Base-by-base conservation (phyloP, 2,797 vertebrate species). In the Pagetopsis macropterus region DNA sequence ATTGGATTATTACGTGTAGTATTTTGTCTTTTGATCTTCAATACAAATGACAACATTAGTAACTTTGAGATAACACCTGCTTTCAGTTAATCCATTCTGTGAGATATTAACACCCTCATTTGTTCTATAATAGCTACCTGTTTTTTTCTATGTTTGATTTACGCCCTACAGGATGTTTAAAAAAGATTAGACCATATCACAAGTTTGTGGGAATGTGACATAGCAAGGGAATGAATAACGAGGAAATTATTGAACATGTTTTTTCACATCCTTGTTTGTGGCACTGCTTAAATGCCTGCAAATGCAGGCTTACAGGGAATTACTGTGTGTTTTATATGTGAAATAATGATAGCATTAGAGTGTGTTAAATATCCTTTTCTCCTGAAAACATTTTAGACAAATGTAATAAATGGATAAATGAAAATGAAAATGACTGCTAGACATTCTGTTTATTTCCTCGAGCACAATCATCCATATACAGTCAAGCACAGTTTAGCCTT, bases 371-470 rank as follows among this genome's bases (percentile, higher is more conserved):
- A 8, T 3, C 0, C 37, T 65, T 50, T 57, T 50, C 37, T 40
- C 37, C 6, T 45, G 8, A 31, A 3, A 64, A 65, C 2, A 49
- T 51, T 60, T 40, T 55, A 19, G 1, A 58, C 41, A 41, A 65
- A 56, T 16, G 31, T 2, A 64, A 72, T 31, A 54, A 61, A 56
- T 8, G 2, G 57, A 62, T 55, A 13, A 48, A 70, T 21, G 8
- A 23, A 23, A 23, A 23, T 21, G 4, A 23, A 23, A 23, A 23
- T 21, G 4, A 8, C 41, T 70, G 33, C 68, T 6, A 21, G 3
- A 69, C 2, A 31, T 72, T 11, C 37, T 56, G 37, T 90, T 91
- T 85, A 85, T 89, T 89, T 75, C 43, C 60, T 45, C 15, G 3
- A 31, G 54, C 58, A 84, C 5, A 80, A 61, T 74, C 33, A 51